Conservation (phyloP, 2,113 vertebrate genomes). For the Herpetotheres cachinnans region DNA sequence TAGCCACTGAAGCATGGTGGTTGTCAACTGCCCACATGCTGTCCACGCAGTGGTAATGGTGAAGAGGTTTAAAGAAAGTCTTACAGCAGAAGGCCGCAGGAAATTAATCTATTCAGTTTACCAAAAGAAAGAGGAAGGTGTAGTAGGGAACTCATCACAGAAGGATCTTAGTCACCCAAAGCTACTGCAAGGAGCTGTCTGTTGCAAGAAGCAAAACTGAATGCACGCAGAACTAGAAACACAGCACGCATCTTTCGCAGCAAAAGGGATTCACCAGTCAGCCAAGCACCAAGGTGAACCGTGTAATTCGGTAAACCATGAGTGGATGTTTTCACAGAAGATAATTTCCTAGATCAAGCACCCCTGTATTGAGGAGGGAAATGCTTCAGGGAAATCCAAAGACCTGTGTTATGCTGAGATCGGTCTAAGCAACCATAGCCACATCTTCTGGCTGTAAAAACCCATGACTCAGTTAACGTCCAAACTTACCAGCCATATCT, state of each 20-base stretch:
- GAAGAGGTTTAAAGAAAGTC: not conserved
- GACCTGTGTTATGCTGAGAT: not conserved
- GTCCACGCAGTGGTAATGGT: not conserved
- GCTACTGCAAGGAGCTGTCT: not conserved
- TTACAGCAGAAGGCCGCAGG: not conserved
- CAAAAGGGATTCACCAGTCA: not conserved
- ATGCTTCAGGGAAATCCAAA: not conserved
- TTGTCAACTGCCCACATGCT: not conserved
- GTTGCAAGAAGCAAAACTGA: not conserved
- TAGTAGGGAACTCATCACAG: not conserved
- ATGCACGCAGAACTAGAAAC: not conserved
- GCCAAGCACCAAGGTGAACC: not conserved
- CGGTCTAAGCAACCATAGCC: not conserved
- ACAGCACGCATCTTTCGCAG: not conserved
- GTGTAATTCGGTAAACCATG: not conserved
- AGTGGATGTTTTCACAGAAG: not conserved
- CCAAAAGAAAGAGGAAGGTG: slow-evolving; percentile 16
- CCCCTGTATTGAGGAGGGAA: not conserved
- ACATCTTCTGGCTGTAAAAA: not conserved
- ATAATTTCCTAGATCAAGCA: not conserved
- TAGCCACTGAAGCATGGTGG: not conserved
- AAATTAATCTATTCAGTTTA: not conserved
- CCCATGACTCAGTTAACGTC: not conserved
- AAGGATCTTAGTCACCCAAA: not conserved
- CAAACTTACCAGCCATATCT: not conserved